Evolutionary conservation across 2,113 vertebrate species (phyloP).

Genomic region (Alces alces): DNA sequence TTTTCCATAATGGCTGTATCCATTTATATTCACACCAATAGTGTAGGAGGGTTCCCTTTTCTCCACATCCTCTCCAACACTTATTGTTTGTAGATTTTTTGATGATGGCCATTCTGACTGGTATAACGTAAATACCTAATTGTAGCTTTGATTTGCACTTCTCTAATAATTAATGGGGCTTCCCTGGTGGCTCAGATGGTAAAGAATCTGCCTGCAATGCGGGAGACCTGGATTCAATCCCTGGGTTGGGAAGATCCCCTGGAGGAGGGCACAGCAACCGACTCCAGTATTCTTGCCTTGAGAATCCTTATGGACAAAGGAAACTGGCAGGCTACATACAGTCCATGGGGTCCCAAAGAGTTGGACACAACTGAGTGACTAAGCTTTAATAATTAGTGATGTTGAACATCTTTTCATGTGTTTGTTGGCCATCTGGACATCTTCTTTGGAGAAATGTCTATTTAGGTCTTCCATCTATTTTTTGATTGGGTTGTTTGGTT

Average conservation of each 20-base stretch:
- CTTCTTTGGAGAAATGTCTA: not conserved
- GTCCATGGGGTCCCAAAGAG: not conserved
- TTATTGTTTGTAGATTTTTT: not conserved
- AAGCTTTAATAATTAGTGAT: not conserved
- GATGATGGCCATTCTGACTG: not conserved
- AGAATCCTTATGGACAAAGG: not conserved
- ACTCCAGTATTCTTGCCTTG: not conserved
- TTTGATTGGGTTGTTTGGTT: not conserved
- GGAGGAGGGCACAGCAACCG: not conserved
- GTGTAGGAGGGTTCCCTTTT: not conserved
- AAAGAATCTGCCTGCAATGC: not conserved
- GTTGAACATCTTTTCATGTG: not conserved
- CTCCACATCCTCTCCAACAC: not conserved
- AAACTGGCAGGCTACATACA: not conserved
- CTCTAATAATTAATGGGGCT: not conserved
- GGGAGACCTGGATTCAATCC: not conserved
- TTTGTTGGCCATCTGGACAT: not conserved
- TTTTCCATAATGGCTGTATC: not conserved
- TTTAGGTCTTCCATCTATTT: not conserved
- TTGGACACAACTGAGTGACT: accelerated
- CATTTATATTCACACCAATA: not conserved
- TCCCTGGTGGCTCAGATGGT: not conserved
- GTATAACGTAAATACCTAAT: not conserved
- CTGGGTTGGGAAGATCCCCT: not conserved
- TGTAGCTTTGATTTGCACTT: not conserved